Evolutionary conservation across 2,888 invertebrate species (phyloP), one percentile per base, ranked within the genome.

Genomic region (Anthoptus insignis): DNA sequence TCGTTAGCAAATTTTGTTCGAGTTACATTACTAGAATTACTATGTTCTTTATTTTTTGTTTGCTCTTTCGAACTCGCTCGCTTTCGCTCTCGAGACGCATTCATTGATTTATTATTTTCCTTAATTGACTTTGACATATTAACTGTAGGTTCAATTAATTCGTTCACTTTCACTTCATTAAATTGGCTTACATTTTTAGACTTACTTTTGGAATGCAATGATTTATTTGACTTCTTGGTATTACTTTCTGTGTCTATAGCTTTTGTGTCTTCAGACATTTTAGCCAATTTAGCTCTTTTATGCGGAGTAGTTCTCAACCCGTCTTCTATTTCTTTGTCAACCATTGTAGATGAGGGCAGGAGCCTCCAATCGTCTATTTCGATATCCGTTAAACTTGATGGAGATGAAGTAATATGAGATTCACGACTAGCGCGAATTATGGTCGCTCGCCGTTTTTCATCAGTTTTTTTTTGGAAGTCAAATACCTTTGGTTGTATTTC

Each of bases 281-380:
- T 82, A 68, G 83, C 84, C 7, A 87, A 71, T 69, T 75, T 82
- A 24, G 76, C 64, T 70, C 71, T 79, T 75, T 88, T 89, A 39
- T 13, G 49, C n/a, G 77, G 66, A 13, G 87, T 82, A 24, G 86
- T 83, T 22, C 64, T 67, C 19, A 77, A 70, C 61, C 77, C 76
- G 8, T 77, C 78, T 73, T 88, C 75, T 9, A 71, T 45, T 68
- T 88, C 84, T 64, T 84, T 80, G 27, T 87, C 92, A 59, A 93
- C 81, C 89, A 93, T 87, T 34, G 93, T 93, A 7, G 93, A 93
- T 21, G 93, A 93, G 24, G 93, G 91, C 8, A 93, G 69, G 13
- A 82, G 77, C 59, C 80, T 83, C 88, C 91, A 90, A 37, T 88
- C 88, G 66, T 91, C 91, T 72, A 90, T 80, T 79, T 92, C 92